Percentiles rank a stretch among this genome's conserved stretches.
Conservation (phyloP, 2,797 vertebrate species). For the Halcyon badia region DNA sequence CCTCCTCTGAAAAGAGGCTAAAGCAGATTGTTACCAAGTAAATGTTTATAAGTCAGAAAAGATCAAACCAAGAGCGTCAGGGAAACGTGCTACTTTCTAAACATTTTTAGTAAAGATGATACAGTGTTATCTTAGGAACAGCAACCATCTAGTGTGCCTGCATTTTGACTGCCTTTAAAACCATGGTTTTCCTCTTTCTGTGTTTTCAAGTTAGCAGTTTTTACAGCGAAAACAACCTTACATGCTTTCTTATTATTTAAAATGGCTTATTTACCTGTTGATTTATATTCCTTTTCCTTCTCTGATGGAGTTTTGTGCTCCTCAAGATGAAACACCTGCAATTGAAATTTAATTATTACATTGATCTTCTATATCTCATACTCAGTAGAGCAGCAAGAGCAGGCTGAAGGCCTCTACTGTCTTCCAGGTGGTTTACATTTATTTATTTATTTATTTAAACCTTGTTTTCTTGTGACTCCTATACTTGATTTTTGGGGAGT, state of each 20-base stretch:
- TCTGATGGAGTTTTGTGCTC: background rate
- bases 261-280: background rate
- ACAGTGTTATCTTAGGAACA: background rate
- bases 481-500: background rate
- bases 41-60: constrained; percentile 52
- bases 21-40: constrained; percentile 4
- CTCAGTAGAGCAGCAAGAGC: background rate
- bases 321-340: background rate
- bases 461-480: background rate
- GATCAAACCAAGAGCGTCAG: background rate
- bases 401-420: background rate
- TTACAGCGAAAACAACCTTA: background rate
- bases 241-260: background rate
- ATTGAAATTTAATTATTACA: background rate
- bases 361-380: background rate
- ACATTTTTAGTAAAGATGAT: background rate
- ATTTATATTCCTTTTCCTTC: background rate
- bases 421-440: background rate
- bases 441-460: background rate
- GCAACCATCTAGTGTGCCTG: background rate
- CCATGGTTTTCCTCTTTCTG: background rate
- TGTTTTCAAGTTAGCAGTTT: background rate
- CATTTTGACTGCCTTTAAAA: background rate
- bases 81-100: background rate
- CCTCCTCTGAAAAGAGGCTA: background rate